Evolutionary conservation across 2,888 invertebrate species (phyloP).

Genomic region (Lomographa bimaculata): DNA sequence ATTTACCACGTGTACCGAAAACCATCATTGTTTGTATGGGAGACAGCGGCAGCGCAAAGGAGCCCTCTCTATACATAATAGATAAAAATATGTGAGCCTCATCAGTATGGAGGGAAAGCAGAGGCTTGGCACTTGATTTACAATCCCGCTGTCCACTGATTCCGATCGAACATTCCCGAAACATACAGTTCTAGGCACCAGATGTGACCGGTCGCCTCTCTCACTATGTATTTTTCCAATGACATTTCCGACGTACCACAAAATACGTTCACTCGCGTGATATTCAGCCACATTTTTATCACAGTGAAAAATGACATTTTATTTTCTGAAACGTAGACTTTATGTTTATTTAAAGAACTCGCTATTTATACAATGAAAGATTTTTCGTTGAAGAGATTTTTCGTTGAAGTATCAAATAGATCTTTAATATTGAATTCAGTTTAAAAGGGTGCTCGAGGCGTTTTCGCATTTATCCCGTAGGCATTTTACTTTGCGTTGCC

Average conservation of each 20-base stretch:
- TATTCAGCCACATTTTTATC: constrained; percentile 12
- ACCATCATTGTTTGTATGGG: constrained; percentile 17
- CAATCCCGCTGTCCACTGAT: constrained; percentile 32
- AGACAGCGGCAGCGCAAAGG: constrained; percentile 25
- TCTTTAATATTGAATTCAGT: constrained; percentile 6
- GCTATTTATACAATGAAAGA: background rate
- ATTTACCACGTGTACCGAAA: constrained; percentile 17
- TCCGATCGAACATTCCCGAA: constrained; percentile 29
- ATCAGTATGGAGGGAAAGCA: constrained; percentile 35
- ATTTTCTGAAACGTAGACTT: constrained; percentile 6
- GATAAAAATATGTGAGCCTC: constrained; percentile 32
- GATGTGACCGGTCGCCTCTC: constrained; percentile 25
- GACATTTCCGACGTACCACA: constrained; percentile 26
- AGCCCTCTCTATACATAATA: constrained; percentile 25
- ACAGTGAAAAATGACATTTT: constrained; percentile 9
- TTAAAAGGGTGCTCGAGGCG: constrained; percentile 8
- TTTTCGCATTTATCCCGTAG: constrained; percentile 25
- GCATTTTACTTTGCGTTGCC: constrained; percentile 33
- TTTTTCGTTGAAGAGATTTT: constrained; percentile 5
- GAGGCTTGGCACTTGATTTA: constrained; percentile 35
- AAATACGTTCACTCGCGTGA: constrained; percentile 21
- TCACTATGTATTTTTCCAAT: constrained; percentile 23
- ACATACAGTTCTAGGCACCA: constrained; percentile 30
- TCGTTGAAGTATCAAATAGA: constrained; percentile 2
- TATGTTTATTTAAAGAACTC: background rate